phyloP scores from a whole-genome alignment of 2,113 vertebrate genomes.

The Pachypanchax playfairii region DNA sequence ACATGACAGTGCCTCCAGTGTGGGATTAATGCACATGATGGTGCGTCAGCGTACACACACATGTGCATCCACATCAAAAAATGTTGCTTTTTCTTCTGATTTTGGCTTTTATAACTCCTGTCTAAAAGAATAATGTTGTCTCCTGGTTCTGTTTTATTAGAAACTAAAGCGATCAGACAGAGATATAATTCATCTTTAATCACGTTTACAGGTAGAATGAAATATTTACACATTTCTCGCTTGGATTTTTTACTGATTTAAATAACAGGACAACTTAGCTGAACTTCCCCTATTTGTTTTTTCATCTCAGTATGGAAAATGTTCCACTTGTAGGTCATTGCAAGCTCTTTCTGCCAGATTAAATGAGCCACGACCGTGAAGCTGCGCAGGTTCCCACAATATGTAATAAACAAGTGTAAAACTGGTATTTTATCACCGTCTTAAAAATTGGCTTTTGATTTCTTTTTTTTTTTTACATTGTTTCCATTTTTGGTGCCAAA shows the following conservation, averaged over 20 bases:
- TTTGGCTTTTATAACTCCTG: not conserved
- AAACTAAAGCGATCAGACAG: too few species aligned
- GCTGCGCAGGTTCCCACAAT: not conserved
- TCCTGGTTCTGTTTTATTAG: not conserved
- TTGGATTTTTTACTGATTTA: too few species aligned
- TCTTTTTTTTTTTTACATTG: too few species aligned
- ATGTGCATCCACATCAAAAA: not conserved
- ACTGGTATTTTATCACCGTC: too few species aligned
- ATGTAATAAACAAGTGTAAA: too few species aligned
- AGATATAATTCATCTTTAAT: too few species aligned
- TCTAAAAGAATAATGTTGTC: not conserved
- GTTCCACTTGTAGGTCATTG: not conserved
- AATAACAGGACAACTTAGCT: not conserved
- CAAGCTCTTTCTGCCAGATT: not conserved
- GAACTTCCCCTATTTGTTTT: not conserved
- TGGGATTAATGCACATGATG: slow-evolving; percentile 12
- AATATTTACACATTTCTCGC: too few species aligned
- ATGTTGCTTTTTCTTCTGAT: not conserved
- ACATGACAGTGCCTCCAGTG: slow-evolving; percentile 4
- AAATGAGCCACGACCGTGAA: too few species aligned
- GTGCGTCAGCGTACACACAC: not conserved
- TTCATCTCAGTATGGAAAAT: not conserved
- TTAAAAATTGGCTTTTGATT: too few species aligned
- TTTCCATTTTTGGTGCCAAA: too few species aligned
- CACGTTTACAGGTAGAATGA: too few species aligned